Evolutionary conservation across 1,140 invertebrate genomes (phyloP), one percentile per base, ranked within the genome.

Genomic region (Eriocheir sinensis): DNA sequence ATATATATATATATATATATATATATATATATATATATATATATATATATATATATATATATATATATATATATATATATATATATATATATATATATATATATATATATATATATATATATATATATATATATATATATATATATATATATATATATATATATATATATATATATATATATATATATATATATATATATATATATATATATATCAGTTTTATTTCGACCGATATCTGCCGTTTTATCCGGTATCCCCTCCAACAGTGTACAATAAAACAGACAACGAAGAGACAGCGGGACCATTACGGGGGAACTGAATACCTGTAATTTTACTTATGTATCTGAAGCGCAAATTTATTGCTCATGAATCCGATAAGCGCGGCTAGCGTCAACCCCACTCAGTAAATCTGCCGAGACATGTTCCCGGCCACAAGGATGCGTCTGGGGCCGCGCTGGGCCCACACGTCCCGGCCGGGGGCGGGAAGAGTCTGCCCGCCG

Each of bases 181-280:
- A 79, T 40, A 81, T 91, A 40, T 91, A 81, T 91, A 79, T 91
- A 81, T 91, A 79, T 91, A 91, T 91, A 40, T 79, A 38, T 91
- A 72, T 60, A 91, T 91, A 15, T 89, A 89, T n/a, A n/a, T n/a
- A n/a, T n/a, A n/a, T n/a, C n/a, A n/a, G n/a, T n/a, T n/a, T n/a
- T n/a, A n/a, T n/a, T 85, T 30, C 34, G 34, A 30, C 0, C 34
- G 15, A 15, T 30, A 21, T 41, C 85, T 40, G 36, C 17, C 48
- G 3, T 32, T 9, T 72, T 32, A 21, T 30, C 21, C 32, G 17
- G 44, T 27, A 17, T 27, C 27, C 30, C 30, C 12, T 30, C 17
- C 17, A 21, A 3, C 27, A 6, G 4, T 6, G 4, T 32, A 4
- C n/a, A 3, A 81, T 27, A 81, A 3, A 86, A 48, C 4, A 48